Evolutionary conservation across 2,888 invertebrate species (phyloP), one percentile per base, ranked within the genome.

Genomic region (Barypeithes pellucidus): DNA sequence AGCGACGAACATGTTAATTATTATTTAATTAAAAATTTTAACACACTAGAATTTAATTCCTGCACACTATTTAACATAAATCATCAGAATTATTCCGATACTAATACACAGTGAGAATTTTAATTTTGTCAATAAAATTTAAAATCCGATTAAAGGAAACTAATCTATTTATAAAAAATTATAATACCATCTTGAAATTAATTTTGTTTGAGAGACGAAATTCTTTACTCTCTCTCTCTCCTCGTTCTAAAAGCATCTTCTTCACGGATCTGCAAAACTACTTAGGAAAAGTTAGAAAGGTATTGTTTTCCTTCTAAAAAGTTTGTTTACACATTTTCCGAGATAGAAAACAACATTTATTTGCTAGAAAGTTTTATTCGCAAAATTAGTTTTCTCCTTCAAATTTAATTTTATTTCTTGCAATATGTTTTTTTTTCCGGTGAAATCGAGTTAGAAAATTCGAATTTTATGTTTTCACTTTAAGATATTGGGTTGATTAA

Each of bases 251-350:
- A 61, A 61, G 43, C 45, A 59, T 60, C 29, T 57, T 41, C 22
- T 20, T 12, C 5, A 45, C 20, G 45, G 67, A 61, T 61, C 43
- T 61, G 20, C 22, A 61, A 61, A 43, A 61, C 61, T 43, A 61
- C 61, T 63, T 63, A 63, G 16, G 16, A 63, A 36, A 63, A 63
- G 47, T 50, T 63, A 63, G 43, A 39, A 36, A 36, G 69, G 45
- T 66, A 66, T 66, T 66, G 66, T 54, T 59, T 67, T 59, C 16
- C 45, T 67, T 57, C 33, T 59, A 16, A 16, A 67, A 59, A 67
- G 67, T 59, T 67, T 67, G 67, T 67, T 67, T 67, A 67, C 33
- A 67, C 67, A 45, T 43, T 59, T 39, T n/a, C 14, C 8, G 29
- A 57, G 29, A 59, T 59, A 57, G 43, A 67, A 67, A 57, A 47